Evolutionary conservation across 2,888 invertebrate genomes (phyloP).

Genomic region (Acheta domesticus): DNA sequence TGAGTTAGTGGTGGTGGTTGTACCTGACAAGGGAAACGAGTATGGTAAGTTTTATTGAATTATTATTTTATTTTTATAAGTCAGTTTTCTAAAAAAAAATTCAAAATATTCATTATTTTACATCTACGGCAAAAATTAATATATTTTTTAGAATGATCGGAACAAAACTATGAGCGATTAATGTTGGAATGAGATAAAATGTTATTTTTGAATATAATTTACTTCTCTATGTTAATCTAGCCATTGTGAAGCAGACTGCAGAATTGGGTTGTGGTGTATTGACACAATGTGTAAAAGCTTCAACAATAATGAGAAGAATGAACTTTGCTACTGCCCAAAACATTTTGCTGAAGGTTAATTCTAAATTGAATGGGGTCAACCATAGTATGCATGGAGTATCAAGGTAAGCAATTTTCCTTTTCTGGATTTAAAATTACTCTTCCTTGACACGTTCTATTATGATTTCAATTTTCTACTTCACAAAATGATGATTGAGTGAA

Average conservation of each 20-base stretch:
- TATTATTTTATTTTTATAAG: too few species aligned
- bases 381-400: conserved; percentile 48
- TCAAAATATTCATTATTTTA: too few species aligned
- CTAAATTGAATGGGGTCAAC: conserved; percentile 81
- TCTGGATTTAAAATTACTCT: neutral
- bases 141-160: too few species aligned
- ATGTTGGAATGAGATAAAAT: too few species aligned
- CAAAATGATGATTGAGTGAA: neutral
- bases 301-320: conserved; percentile 29
- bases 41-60: neutral
- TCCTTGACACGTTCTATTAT: neutral
- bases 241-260: conserved; percentile 35
- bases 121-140: too few species aligned
- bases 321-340: conserved; percentile 31
- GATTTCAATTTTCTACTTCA: too few species aligned
- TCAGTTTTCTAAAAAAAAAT: too few species aligned
- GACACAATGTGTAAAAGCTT: conserved; percentile 34
- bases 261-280: conserved; percentile 35
- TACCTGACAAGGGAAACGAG: conserved; percentile 19
- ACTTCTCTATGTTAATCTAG: conserved; percentile 12
- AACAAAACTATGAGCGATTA: neutral
- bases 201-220: too few species aligned
- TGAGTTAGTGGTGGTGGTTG: conserved; percentile 59
- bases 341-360: conserved; percentile 37
- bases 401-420: neutral